Evolutionary conservation across 2,113 vertebrate species (phyloP).

Genomic region (Rhinolophus ferrumequinum): DNA sequence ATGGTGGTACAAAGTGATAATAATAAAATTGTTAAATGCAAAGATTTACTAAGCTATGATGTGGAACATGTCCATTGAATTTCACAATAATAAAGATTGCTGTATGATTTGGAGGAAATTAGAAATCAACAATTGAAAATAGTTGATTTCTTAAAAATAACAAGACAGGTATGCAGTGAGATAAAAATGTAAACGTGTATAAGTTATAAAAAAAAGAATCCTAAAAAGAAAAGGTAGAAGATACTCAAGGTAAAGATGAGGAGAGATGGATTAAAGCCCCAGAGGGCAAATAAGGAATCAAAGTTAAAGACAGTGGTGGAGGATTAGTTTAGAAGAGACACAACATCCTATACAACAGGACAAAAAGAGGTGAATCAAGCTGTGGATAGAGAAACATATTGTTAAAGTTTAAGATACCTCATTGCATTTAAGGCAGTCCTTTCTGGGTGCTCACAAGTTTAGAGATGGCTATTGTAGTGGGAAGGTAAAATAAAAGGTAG

Average conservation of each 20-base stretch:
- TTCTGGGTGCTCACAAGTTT: neutral
- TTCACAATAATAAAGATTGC: neutral
- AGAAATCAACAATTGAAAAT: constrained; percentile 19
- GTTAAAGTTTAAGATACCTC: neutral
- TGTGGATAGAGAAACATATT: neutral
- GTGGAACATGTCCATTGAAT: neutral
- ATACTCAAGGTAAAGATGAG: neutral
- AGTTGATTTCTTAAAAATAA: neutral
- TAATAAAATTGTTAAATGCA: neutral
- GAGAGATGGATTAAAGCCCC: neutral
- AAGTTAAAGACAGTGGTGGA: neutral
- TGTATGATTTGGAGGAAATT: neutral
- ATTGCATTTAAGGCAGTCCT: neutral
- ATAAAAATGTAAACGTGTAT: neutral
- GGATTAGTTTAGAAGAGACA: neutral
- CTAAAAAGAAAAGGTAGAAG: neutral
- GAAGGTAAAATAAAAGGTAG: neutral
- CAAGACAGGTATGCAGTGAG: neutral
- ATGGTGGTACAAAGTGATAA: neutral
- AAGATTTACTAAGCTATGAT: neutral
- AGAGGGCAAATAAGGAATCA: neutral
- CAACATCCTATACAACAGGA: neutral
- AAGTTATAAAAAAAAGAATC: neutral
- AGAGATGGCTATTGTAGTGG: neutral
- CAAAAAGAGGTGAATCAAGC: neutral